Percentiles rank a stretch among this genome's conserved stretches.
Conservation (phyloP, 2,888 invertebrate species). For the Polyommatus iphigenia region DNA sequence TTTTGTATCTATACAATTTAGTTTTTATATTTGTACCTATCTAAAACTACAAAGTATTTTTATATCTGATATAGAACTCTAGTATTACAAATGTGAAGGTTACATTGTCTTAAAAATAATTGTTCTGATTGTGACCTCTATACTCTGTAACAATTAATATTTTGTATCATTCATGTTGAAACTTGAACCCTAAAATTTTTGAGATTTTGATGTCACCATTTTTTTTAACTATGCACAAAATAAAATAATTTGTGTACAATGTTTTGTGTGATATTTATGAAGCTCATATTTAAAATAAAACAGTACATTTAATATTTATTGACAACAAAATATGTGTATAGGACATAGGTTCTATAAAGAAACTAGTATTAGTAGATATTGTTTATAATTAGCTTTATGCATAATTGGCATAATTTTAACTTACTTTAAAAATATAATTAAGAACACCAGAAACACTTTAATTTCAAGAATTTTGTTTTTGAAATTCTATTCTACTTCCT, state of each 20-base stretch:
- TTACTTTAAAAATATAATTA: background rate
- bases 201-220: background rate
- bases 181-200: background rate
- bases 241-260: conserved; percentile 24
- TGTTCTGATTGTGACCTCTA: conserved; percentile 35
- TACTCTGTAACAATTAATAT: conserved; percentile 37
- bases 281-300: conserved; percentile 24
- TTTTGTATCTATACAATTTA: conserved; percentile 42
- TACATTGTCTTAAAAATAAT: conserved; percentile 32
- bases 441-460: background rate
- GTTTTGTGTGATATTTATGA: conserved; percentile 19
- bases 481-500: background rate
- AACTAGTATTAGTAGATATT: conserved; percentile 7
- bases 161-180: background rate
- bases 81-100: conserved; percentile 36
- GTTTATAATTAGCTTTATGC: conserved; percentile 20
- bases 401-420: conserved; percentile 8
- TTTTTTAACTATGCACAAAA: conserved; percentile 14
- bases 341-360: background rate
- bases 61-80: conserved; percentile 36
- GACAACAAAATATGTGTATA: background rate
- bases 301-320: conserved; percentile 12
- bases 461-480: background rate
- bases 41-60: conserved; percentile 24
- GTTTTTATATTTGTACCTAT: conserved; percentile 23